A percentile compares a stretch with the other conserved stretches of the same genome.
phyloP scores from a whole-genome alignment of 2,797 vertebrate species.

The Hippoglossus hippoglossus region DNA sequence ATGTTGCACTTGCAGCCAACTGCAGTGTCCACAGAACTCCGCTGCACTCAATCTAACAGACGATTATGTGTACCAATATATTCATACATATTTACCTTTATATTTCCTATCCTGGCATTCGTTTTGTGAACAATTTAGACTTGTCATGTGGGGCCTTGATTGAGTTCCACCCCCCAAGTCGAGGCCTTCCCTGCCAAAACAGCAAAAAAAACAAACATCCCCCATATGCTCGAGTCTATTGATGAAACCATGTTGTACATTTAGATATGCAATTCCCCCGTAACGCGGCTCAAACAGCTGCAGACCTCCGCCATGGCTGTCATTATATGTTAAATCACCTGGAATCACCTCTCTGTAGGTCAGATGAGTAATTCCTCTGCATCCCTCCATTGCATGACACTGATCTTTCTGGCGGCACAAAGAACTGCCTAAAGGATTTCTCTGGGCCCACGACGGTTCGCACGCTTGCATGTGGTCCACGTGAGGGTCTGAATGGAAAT shows the following conservation, averaged over 20 bases:
- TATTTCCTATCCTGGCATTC: background rate
- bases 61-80: too few species aligned
- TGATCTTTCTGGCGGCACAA: slow-evolving; percentile 34
- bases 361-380: slow-evolving; percentile 51
- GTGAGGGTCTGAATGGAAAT: slow-evolving; percentile 77
- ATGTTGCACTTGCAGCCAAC: too few species aligned
- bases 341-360: slow-evolving; percentile 31
- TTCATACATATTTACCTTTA: too few species aligned
- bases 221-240: background rate
- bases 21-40: too few species aligned
- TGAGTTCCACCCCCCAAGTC: background rate
- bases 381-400: slow-evolving; percentile 21
- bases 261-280: background rate
- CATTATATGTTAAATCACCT: slow-evolving; percentile 44
- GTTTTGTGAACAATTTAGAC: background rate
- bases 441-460: slow-evolving; percentile 26
- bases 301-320: slow-evolving; percentile 39
- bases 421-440: slow-evolving; percentile 25
- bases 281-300: slow-evolving; percentile 1
- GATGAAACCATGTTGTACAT: slow-evolving; percentile 13
- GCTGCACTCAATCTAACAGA: too few species aligned
- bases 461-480: slow-evolving; percentile 38
- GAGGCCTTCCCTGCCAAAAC: background rate
- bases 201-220: background rate
- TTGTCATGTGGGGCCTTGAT: background rate